These are phyloP conservation scores for Neoascia interrupta DNA, from an alignment of 2,888 invertebrate species.

Conservation along the genomic window DNA sequence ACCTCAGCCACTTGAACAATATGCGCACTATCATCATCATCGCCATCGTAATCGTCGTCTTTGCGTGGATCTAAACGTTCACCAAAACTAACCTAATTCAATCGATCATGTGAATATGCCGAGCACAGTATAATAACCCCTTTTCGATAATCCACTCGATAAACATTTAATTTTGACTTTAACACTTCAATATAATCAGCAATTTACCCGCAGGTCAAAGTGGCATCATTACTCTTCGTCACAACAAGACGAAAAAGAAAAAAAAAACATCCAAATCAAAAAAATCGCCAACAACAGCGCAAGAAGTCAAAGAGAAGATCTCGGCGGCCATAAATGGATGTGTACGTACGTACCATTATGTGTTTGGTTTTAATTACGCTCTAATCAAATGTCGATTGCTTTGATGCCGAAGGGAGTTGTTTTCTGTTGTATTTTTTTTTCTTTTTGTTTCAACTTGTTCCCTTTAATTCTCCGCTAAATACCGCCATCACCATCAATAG, in stretches of 20 bases:
- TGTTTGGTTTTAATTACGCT: constrained; percentile 63
- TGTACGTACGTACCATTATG: constrained; percentile 12
- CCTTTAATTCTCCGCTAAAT: constrained; percentile 35
- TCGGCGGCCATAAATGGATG: no score
- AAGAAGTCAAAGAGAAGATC: no score
- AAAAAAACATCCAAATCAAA: constrained; percentile 3
- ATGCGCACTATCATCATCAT: no score
- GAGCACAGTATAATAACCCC: constrained; percentile 38
- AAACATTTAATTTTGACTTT: constrained; percentile 62
- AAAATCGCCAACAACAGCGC: constrained; percentile 13
- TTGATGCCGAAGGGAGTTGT: constrained; percentile 53
- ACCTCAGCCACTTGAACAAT: no score
- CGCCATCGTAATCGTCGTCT: no score
- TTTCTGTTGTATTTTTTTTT: neutral
- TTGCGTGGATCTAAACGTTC: no score
- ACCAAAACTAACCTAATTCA: constrained; percentile 60
- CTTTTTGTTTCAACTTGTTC: constrained; percentile 14
- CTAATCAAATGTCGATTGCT: constrained; percentile 65
- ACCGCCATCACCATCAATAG: neutral
- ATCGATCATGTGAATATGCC: constrained; percentile 34
- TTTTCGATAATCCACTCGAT: constrained; percentile 59
- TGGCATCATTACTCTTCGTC: constrained; percentile 58
- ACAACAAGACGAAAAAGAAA: neutral
- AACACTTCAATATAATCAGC: constrained; percentile 62
- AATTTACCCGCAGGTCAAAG: constrained; percentile 55